Evolutionary conservation across 2,113 vertebrate species (phyloP), one percentile per base, ranked within the genome.

Genomic region (Cephalopholis sonnerati): DNA sequence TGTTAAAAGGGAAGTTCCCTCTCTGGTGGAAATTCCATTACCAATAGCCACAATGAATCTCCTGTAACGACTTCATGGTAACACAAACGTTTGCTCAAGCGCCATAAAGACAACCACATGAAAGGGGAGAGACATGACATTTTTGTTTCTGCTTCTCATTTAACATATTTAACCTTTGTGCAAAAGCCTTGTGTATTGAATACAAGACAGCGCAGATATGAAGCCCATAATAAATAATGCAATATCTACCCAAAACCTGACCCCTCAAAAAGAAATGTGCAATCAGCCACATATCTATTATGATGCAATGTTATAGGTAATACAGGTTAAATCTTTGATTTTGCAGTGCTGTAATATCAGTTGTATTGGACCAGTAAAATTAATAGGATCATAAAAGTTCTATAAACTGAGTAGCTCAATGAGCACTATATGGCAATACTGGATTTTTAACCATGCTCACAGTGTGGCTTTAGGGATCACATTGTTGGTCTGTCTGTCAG

Each of bases 11-110:
- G 67, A 78, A 87, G 29, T 77, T 74, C 50, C 65, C 64, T 77
- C 54, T 83, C 27, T 67, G 4, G n/a, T 86, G 85, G 83, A 93
- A 85, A 82, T 84, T 87, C 79, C 83, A 84, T 84, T 72, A 66
- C 72, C 86, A 81, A 70, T 59, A 39, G 54, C 74, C 69, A 79
- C 44, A 79, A 70, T 80, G 25, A 71, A 51, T 88, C 64, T 83
- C 58, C 67, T 77, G 69, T 72, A 62, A 79, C 7, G 8, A 74
- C 58, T 79, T 74, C 39, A 81, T 53, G 22, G 48, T 41, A 55
- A 69, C 61, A 36, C 39, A 68, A 72, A 48, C 1, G 4, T 78
- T 77, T 29, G 50, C 61, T 27, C 46, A 73, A 78, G 58, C 24
- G 29, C 74, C 67, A 59, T 55, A 48, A 68, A 59, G 62, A 18